Evolutionary conservation across 1,140 invertebrate species (phyloP).

Genomic region (Delia radicum): DNA sequence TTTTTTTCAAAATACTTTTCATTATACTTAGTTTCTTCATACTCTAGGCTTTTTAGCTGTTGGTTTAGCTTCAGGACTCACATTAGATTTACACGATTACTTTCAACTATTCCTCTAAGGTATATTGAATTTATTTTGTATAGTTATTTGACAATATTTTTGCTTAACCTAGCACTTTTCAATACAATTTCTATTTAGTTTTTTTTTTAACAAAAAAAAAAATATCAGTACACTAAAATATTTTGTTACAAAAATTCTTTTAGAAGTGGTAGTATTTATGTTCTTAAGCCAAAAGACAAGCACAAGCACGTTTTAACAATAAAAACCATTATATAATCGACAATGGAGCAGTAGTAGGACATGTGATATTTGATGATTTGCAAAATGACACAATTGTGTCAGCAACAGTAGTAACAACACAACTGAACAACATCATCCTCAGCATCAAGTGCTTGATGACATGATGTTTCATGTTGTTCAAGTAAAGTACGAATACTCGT

Average conservation of each 20-base stretch:
- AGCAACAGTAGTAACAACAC: neutral
- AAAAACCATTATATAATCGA: constrained; percentile 9
- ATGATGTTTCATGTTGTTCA: neutral
- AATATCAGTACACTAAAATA: too few relatives aligned
- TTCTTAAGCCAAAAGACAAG: neutral
- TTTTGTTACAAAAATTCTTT: too few relatives aligned
- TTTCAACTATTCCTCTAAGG: neutral
- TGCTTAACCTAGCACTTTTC: neutral
- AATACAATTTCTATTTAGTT: neutral
- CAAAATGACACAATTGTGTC: constrained; percentile 15
- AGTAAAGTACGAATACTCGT: neutral
- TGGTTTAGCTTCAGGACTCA: too few relatives aligned
- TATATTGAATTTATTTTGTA: neutral
- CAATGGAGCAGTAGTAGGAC: constrained; percentile 3
- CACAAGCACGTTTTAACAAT: neutral
- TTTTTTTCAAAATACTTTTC: too few relatives aligned
- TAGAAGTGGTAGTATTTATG: neutral
- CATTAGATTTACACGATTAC: too few relatives aligned
- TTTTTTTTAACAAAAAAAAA: too few relatives aligned
- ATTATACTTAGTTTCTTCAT: too few relatives aligned
- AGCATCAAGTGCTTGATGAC: neutral
- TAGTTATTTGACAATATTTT: neutral
- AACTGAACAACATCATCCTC: neutral
- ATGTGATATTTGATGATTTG: constrained; percentile 21
- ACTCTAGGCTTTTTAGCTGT: too few relatives aligned